phyloP scores from a whole-genome alignment of 1,140 invertebrate genomes.

The Camponotus floridanus region DNA sequence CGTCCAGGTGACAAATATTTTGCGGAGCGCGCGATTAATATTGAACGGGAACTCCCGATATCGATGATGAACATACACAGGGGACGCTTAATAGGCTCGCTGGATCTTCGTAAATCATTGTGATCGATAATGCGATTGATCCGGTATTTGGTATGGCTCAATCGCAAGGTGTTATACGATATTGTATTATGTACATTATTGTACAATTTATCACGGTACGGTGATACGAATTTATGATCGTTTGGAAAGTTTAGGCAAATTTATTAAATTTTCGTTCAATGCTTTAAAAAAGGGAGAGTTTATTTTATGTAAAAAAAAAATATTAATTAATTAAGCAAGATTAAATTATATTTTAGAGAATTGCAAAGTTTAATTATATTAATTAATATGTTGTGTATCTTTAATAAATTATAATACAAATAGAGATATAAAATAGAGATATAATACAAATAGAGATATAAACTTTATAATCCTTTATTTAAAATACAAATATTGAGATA shows the following conservation, averaged over 20 bases:
- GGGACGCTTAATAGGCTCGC: constrained; percentile 27
- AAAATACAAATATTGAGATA: neutral
- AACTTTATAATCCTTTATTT: neutral
- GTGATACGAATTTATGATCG: neutral
- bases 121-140: constrained; percentile 56
- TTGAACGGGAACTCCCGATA: constrained; percentile 42
- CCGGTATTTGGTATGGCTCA: constrained; percentile 25
- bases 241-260: neutral
- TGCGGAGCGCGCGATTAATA: constrained; percentile 49
- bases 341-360: neutral
- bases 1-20: constrained; percentile 51
- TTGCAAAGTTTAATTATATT: neutral
- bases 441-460: neutral
- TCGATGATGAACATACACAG: constrained; percentile 11
- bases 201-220: constrained; percentile 24
- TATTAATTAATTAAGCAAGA: neutral
- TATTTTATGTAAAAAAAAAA: neutral
- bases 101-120: constrained; percentile 57
- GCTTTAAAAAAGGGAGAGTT: neutral
- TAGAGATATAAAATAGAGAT: neutral
- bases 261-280: neutral
- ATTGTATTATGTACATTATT: constrained; percentile 35
- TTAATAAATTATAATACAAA: neutral
- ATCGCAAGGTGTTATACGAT: constrained; percentile 35
- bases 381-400: neutral